phyloP scores from a whole-genome alignment of 2,797 vertebrate species.

The Enteromius afrohamiltoni region DNA sequence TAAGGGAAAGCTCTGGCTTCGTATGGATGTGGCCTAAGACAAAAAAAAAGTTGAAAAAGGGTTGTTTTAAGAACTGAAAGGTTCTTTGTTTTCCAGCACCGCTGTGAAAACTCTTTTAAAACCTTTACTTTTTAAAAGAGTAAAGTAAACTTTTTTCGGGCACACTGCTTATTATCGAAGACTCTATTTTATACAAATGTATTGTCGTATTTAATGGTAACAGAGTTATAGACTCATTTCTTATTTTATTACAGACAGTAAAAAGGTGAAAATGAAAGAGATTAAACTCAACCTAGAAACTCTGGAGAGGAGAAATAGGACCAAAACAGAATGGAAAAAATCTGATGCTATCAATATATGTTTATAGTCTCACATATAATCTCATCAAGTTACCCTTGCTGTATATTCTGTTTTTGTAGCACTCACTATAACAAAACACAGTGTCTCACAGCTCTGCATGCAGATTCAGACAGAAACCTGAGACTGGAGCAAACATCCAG shows the following conservation, averaged over 20 bases:
- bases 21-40: too few species aligned
- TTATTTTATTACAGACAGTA: conserved; percentile 7
- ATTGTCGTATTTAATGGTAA: not conserved
- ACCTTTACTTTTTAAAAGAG: not conserved
- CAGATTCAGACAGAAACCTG: not conserved
- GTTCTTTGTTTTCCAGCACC: not conserved
- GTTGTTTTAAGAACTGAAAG: not conserved
- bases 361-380: not conserved
- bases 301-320: not conserved
- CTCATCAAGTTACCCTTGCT: not conserved
- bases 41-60: not conserved
- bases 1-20: too few species aligned
- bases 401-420: not conserved
- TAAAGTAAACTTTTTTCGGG: not conserved
- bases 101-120: not conserved
- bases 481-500: not conserved
- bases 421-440: not conserved
- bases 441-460: not conserved
- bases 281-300: not conserved
- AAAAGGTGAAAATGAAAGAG: conserved; percentile 1
- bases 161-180: not conserved
- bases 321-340: not conserved
- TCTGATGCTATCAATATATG: not conserved
- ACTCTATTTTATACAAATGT: not conserved
- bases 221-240: not conserved